Percentiles rank a stretch among this genome's conserved stretches.
Conservation (phyloP, 1,140 invertebrate species). For the Zaprionus ornatus region DNA sequence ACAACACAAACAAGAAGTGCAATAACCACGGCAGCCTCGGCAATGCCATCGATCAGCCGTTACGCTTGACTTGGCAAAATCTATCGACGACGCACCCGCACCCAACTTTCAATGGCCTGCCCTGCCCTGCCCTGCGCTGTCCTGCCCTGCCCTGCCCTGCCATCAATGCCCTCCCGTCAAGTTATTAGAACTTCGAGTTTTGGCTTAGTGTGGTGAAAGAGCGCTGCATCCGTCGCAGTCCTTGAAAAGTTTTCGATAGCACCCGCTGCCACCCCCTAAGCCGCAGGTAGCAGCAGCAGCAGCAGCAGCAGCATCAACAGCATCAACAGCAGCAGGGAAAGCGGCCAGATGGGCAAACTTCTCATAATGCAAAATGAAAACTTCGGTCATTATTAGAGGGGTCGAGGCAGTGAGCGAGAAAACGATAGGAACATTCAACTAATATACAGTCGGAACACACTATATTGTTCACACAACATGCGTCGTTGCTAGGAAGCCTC, state of each 20-base stretch:
- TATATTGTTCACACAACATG: conserved; percentile 3
- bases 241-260: conserved; percentile 78
- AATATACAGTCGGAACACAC: conserved; percentile 11
- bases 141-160: conserved; percentile 37
- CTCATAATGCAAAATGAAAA: conserved; percentile 67
- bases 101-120: conserved; percentile 66
- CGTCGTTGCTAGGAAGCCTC: not conserved
- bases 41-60: conserved; percentile 58
- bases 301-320: not conserved
- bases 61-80: conserved; percentile 59
- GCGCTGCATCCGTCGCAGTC: conserved; percentile 56
- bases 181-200: conserved; percentile 63
- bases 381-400: conserved; percentile 70
- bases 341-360: conserved; percentile 57
- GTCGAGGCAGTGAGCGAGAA: conserved; percentile 12
- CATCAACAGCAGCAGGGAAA: conserved; percentile 4
- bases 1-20: not conserved
- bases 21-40: conserved; percentile 17
- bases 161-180: conserved; percentile 36
- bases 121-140: conserved; percentile 36
- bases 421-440: conserved; percentile 12
- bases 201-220: conserved; percentile 5
- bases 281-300: not conserved
- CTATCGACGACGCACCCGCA: conserved; percentile 39
- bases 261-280: conserved; percentile 13